A percentile compares a stretch with the other conserved stretches of the same genome.
Conservation (phyloP, 2,888 invertebrate genomes). For the Morpho helenor region DNA sequence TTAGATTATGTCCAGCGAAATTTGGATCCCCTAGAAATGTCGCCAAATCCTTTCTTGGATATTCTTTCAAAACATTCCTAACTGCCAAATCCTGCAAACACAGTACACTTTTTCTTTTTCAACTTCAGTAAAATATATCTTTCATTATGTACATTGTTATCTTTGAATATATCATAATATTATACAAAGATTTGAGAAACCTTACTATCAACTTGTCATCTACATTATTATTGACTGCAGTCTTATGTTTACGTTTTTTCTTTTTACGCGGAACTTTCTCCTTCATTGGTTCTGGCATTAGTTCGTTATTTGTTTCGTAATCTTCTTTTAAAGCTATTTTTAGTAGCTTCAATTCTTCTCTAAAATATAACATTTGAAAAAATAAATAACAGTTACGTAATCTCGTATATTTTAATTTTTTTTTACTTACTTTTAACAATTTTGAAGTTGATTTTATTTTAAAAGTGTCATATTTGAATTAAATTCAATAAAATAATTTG, state of each 20-base stretch:
- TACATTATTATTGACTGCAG: constrained; percentile 31
- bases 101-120: too few relatives aligned
- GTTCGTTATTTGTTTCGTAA: constrained; percentile 43
- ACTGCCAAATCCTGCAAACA: constrained; percentile 36
- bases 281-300: constrained; percentile 47
- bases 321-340: constrained; percentile 50
- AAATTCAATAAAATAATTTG: background rate
- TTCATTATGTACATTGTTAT: too few relatives aligned
- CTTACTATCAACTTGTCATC: constrained; percentile 44
- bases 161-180: background rate
- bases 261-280: constrained; percentile 32
- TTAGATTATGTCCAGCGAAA: constrained; percentile 53
- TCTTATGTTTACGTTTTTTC: constrained; percentile 32
- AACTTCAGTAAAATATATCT: constrained; percentile 27
- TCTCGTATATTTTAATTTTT: too few relatives aligned
- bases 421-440: too few relatives aligned
- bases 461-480: background rate
- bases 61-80: constrained; percentile 44
- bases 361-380: constrained; percentile 23
- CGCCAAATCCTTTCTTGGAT: constrained; percentile 41
- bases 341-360: constrained; percentile 43
- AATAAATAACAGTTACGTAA: too few relatives aligned
- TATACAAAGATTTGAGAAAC: background rate
- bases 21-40: constrained; percentile 58
- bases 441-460: too few relatives aligned